Evolutionary conservation across 2,888 invertebrate genomes (phyloP).

Genomic region (Celastrina argiolus): DNA sequence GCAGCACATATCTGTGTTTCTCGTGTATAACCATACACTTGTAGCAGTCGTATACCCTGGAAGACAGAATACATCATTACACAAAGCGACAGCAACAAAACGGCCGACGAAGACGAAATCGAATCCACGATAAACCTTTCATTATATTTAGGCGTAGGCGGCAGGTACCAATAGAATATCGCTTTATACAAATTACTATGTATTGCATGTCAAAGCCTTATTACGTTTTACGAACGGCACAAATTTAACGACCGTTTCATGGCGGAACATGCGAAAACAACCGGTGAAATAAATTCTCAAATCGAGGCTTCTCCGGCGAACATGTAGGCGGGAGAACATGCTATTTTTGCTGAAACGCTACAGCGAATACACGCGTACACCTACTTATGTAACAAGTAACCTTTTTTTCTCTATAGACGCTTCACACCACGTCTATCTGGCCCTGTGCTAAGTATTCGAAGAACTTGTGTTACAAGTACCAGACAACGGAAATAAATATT

Average conservation of each 20-base stretch:
- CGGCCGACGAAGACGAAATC: neutral
- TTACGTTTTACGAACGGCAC: constrained; percentile 8
- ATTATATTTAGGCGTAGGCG: neutral
- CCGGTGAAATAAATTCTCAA: neutral
- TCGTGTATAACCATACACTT: constrained; percentile 87
- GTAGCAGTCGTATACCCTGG: constrained; percentile 83
- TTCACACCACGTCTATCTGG: too few relatives aligned
- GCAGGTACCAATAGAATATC: constrained; percentile 1
- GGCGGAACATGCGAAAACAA: neutral
- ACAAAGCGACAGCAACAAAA: constrained; percentile 21
- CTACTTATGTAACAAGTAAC: too few relatives aligned
- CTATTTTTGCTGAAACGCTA: neutral
- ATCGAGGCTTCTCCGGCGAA: neutral
- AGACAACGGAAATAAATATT: too few relatives aligned
- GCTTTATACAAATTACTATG: neutral
- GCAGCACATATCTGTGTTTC: constrained; percentile 86
- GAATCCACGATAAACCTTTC: neutral
- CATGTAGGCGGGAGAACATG: neutral
- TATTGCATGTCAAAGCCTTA: constrained; percentile 8
- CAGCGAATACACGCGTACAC: neutral
- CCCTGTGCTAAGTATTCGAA: too few relatives aligned
- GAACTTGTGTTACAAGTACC: too few relatives aligned
- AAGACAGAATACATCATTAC: constrained; percentile 41
- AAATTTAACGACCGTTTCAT: neutral
- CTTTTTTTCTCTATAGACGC: too few relatives aligned